These are phyloP conservation scores for Clivina fossor DNA, from an alignment of 2,888 invertebrate genomes.

Conservation along the genomic window DNA sequence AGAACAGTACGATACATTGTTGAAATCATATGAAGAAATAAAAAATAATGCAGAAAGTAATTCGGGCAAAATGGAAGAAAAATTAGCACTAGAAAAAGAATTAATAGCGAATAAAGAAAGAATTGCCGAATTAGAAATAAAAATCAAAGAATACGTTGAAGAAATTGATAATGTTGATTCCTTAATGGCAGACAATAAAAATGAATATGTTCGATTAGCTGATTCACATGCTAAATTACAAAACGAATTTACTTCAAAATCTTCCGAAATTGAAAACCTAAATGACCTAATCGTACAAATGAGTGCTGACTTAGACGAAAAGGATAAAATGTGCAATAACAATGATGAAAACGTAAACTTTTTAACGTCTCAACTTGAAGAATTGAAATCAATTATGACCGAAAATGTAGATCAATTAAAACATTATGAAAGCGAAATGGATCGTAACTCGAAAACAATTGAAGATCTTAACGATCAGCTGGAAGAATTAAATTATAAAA, in stretches of 20 bases:
- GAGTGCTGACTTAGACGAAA: conserved; percentile 57
- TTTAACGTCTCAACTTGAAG: conserved; percentile 59
- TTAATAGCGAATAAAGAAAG: conserved; percentile 40
- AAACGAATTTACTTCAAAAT: conserved; percentile 44
- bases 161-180: conserved; percentile 47
- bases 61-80: conserved; percentile 44
- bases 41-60: conserved; percentile 43
- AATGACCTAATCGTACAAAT: conserved; percentile 57
- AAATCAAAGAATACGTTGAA: conserved; percentile 43
- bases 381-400: conserved; percentile 58
- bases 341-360: conserved; percentile 57
- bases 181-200: conserved; percentile 48
- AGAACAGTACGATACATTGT: conserved; percentile 16
- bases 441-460: conserved; percentile 60
- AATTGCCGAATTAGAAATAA: conserved; percentile 43
- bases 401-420: conserved; percentile 58
- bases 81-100: conserved; percentile 44
- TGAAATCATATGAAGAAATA: conserved; percentile 45
- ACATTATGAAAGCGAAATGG: conserved; percentile 59
- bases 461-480: conserved; percentile 61
- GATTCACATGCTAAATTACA: conserved; percentile 45
- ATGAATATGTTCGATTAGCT: conserved; percentile 47
- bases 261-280: conserved; percentile 48
- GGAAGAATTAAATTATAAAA: conserved; percentile 59
- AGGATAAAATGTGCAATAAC: conserved; percentile 54